Percentiles rank a stretch among this genome's conserved stretches.
These are phyloP conservation scores for Tragelaphus imberbis DNA, from an alignment of 2,113 vertebrate species.

Conservation along the genomic window DNA sequence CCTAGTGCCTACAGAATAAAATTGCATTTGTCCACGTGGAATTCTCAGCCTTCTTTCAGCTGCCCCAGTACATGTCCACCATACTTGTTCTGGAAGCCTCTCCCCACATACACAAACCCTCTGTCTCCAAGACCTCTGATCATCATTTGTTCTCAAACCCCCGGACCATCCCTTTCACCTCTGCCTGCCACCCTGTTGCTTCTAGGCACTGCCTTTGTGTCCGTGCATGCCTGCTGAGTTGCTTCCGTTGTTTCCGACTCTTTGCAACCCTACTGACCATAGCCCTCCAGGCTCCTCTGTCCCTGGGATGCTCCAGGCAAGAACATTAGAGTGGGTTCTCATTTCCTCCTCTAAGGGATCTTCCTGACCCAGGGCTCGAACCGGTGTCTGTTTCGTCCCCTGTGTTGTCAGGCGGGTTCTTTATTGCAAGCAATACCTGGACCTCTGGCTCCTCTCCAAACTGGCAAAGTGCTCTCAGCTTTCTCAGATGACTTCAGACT, in stretches of 20 bases:
- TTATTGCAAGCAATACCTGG: neutral
- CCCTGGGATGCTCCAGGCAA: neutral
- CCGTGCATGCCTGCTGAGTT: accelerated
- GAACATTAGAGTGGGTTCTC: neutral
- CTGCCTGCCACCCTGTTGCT: neutral
- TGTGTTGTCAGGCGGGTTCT: neutral
- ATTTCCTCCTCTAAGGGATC: neutral
- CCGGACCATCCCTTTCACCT: accelerated
- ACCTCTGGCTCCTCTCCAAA: neutral
- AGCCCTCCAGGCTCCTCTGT: neutral
- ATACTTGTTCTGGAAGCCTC: neutral
- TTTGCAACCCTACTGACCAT: neutral
- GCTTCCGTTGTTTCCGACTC: neutral
- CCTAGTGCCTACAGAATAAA: neutral
- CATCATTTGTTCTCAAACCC: neutral
- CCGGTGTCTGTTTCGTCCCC: neutral
- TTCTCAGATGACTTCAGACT: neutral
- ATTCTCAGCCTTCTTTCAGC: neutral
- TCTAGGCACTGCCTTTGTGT: neutral
- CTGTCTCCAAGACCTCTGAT: neutral
- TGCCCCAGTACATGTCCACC: neutral
- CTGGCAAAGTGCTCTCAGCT: neutral
- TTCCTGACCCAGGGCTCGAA: neutral
- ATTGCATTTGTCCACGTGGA: accelerated
- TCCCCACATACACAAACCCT: neutral